A percentile compares a stretch with the other conserved stretches of the same genome.
Conservation (phyloP, 92 coral and sea anemone genomes). For the Actinernus sp. region DNA sequence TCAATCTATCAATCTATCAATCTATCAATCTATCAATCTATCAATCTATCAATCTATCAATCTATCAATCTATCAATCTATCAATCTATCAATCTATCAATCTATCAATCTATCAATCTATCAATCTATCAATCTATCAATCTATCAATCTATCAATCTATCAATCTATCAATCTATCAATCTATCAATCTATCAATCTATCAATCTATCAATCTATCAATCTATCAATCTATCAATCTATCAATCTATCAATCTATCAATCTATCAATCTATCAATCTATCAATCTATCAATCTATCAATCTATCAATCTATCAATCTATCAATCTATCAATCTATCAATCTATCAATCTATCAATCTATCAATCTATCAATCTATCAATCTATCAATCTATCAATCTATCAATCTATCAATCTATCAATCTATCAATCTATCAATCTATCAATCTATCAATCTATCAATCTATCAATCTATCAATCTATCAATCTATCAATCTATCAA, state of each 20-base stretch:
- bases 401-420: not conserved
- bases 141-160: not conserved
- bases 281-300: not conserved
- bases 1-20: slow-evolving; percentile 10
- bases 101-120: slow-evolving; percentile 11
- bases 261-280: slow-evolving; percentile 3
- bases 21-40: slow-evolving; percentile 11
- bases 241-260: not conserved
- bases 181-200: not conserved
- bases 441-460: not conserved
- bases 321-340: not conserved
- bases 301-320: slow-evolving; percentile 3
- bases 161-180: not conserved
- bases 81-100: not conserved
- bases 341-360: slow-evolving; percentile 3
- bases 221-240: slow-evolving; percentile 3
- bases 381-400: slow-evolving; percentile 3
- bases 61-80: not conserved
- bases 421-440: slow-evolving; percentile 3
- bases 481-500: not conserved
- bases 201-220: not conserved
- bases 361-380: not conserved
- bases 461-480: slow-evolving; percentile 3
- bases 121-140: slow-evolving; percentile 13
- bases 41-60: slow-evolving; percentile 13